phyloP scores from a whole-genome alignment of 2,113 vertebrate genomes.

The Tetraodon nigroviridis region DNA sequence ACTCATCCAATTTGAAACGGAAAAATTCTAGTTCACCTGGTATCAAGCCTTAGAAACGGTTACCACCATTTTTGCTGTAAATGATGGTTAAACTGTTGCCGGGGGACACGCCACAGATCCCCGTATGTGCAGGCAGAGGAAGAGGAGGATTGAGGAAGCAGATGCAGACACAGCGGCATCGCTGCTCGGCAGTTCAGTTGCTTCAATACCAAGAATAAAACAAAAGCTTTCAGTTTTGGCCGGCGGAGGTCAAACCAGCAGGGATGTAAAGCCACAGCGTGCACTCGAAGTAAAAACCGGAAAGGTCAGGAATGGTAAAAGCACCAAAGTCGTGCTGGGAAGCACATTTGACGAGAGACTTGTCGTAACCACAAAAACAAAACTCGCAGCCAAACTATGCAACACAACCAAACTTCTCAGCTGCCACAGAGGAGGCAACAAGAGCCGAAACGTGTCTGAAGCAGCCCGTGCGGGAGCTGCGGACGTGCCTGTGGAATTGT shows the following conservation, averaged over 20 bases:
- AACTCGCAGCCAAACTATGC: neutral
- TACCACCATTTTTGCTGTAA: too few species aligned
- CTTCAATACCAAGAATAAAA: neutral
- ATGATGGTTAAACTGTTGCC: too few species aligned
- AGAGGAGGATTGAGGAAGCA: neutral
- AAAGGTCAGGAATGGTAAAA: too few species aligned
- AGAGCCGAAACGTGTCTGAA: too few species aligned
- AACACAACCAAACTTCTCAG: neutral
- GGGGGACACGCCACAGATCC: too few species aligned
- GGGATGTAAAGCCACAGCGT: neutral
- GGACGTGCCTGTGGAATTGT: neutral
- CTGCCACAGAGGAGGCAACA: too few species aligned
- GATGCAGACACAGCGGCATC: neutral
- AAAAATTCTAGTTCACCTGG: too few species aligned
- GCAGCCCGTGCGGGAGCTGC: too few species aligned
- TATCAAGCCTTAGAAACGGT: too few species aligned
- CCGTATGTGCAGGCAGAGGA: too few species aligned
- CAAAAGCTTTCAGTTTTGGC: neutral
- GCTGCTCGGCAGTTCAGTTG: neutral
- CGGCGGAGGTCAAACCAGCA: neutral
- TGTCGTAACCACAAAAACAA: neutral
- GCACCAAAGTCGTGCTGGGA: neutral
- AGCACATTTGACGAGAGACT: neutral
- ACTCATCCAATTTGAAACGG: too few species aligned
- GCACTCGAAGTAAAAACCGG: neutral